These are phyloP conservation scores for Athalia rosae DNA, from an alignment of 2,888 invertebrate species.

Conservation along the genomic window DNA sequence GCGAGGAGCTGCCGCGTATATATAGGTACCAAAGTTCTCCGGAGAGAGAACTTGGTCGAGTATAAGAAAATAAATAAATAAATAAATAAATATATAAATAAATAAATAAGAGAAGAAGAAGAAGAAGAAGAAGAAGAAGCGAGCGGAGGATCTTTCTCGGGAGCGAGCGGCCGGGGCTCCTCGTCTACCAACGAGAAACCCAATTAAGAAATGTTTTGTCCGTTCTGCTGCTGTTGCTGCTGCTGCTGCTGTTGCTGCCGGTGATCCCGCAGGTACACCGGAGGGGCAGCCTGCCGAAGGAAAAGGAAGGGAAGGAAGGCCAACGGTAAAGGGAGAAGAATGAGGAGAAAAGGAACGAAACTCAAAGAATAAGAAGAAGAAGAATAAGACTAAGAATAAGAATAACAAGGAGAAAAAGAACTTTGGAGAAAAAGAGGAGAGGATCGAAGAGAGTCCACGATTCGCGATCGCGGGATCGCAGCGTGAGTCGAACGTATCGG, in stretches of 20 bases:
- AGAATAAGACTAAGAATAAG: slow-evolving; percentile 43
- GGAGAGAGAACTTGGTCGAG: not conserved
- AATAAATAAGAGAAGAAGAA: slow-evolving; percentile 57
- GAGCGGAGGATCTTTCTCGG: slow-evolving; percentile 51
- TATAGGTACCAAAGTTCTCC: too few relatives aligned
- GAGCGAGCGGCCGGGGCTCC: slow-evolving; percentile 54
- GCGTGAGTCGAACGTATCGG: slow-evolving; percentile 58
- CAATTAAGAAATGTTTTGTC: slow-evolving; percentile 74
- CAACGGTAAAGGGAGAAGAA: slow-evolving; percentile 20
- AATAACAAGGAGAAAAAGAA: slow-evolving; percentile 52
- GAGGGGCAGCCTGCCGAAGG: slow-evolving; percentile 37
- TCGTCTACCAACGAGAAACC: slow-evolving; percentile 65
- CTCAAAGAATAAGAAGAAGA: slow-evolving; percentile 53
- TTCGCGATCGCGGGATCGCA: slow-evolving; percentile 43
- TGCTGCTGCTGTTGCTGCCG: slow-evolving; percentile 44
- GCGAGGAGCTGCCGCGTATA: too few relatives aligned
- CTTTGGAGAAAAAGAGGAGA: slow-evolving; percentile 33
- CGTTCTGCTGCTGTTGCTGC: slow-evolving; percentile 56
- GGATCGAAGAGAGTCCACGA: slow-evolving; percentile 49
- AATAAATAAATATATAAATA: slow-evolving; percentile 60
- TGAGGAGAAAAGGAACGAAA: slow-evolving; percentile 47
- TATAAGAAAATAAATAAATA: slow-evolving; percentile 59
- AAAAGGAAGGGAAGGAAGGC: slow-evolving; percentile 54
- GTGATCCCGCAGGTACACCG: slow-evolving; percentile 33
- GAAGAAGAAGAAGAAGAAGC: too few relatives aligned